Evolutionary conservation across 2,797 vertebrate species (phyloP).

Genomic region (Acanthornis magna): DNA sequence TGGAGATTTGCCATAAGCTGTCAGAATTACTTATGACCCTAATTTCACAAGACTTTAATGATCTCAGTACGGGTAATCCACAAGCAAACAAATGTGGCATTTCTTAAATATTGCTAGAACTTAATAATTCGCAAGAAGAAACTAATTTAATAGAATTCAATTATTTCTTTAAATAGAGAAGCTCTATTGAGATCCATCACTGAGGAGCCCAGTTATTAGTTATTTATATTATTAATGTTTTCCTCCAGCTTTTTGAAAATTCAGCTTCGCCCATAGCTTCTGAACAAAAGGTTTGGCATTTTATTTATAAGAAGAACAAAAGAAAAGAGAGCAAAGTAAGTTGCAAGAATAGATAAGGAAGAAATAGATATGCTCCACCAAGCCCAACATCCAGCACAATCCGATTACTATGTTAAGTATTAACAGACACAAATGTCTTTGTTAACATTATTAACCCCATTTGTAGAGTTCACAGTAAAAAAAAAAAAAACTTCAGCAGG

Average conservation of each 20-base stretch:
- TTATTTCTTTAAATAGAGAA: neutral
- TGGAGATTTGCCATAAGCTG: neutral
- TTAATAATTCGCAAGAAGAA: neutral
- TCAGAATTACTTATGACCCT: neutral
- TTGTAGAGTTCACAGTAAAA: neutral
- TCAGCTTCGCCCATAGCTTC: neutral
- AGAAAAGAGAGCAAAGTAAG: neutral
- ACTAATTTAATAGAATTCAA: neutral
- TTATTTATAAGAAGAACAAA: neutral
- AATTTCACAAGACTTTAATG: neutral
- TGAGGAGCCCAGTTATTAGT: neutral
- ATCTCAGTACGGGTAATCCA: neutral
- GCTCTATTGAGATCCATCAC: neutral
- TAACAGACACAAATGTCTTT: neutral
- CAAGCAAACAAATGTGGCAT: neutral
- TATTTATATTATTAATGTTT: neutral
- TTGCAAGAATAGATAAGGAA: neutral
- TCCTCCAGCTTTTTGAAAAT: neutral
- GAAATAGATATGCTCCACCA: neutral
- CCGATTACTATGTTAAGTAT: neutral
- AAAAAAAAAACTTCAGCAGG: neutral
- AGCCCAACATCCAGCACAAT: neutral
- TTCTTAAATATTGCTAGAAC: neutral
- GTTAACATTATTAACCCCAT: neutral
- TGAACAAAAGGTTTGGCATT: neutral